Evolutionary conservation across 2,888 invertebrate species (phyloP).

Genomic region (Zootermopsis nevadensis): DNA sequence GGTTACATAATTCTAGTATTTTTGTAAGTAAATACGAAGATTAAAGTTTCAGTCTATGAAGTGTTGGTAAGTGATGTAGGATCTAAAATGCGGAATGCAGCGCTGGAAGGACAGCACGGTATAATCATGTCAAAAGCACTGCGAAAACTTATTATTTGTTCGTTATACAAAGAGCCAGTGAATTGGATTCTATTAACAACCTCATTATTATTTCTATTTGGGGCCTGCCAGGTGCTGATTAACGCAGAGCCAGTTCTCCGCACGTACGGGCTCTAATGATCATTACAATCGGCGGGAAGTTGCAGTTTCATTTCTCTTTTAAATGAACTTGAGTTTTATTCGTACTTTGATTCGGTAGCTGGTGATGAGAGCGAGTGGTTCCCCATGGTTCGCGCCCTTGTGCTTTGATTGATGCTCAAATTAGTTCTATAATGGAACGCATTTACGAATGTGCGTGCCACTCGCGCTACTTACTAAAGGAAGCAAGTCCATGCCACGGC

Average conservation of each 20-base stretch:
- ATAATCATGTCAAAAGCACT: neutral
- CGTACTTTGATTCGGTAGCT: neutral
- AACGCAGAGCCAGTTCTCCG: neutral
- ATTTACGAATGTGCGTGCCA: too few species aligned
- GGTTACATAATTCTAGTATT: too few species aligned
- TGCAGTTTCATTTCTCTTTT: conserved; percentile 11
- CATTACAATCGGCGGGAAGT: conserved; percentile 7
- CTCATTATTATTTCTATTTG: neutral
- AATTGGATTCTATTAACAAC: neutral
- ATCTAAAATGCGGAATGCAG: neutral
- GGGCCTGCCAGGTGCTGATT: neutral
- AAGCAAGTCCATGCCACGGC: too few species aligned
- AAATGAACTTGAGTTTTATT: conserved; percentile 20
- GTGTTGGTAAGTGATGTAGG: too few species aligned
- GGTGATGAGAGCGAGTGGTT: neutral
- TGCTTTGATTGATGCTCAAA: neutral
- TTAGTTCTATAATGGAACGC: too few species aligned
- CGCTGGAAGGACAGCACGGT: neutral
- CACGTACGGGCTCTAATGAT: neutral
- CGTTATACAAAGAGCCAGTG: neutral
- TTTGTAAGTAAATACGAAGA: too few species aligned
- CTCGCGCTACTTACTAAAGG: too few species aligned
- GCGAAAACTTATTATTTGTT: neutral
- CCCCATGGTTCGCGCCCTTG: neutral
- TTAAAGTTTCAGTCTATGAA: too few species aligned